phyloP scores from a whole-genome alignment of 2,113 vertebrate genomes.

The Sorex fumeus region DNA sequence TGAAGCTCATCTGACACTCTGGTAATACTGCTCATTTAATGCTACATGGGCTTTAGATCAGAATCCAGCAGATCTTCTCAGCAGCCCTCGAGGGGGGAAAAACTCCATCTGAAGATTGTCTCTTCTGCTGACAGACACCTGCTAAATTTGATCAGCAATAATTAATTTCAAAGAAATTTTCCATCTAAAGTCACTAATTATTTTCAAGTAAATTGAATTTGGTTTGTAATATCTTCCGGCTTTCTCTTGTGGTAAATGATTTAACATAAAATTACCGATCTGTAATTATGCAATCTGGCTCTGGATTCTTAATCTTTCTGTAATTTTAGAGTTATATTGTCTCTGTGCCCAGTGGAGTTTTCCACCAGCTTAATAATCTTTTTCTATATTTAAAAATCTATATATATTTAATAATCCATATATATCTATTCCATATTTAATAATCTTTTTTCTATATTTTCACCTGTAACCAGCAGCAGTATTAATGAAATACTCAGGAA shows the following conservation, averaged over 20 bases:
- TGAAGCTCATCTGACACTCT: slow-evolving; percentile 21
- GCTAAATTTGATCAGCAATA: slow-evolving; percentile 63
- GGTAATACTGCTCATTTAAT: not conserved
- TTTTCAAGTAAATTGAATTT: slow-evolving; percentile 79
- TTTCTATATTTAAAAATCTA: slow-evolving; percentile 59
- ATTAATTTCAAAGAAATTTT: slow-evolving; percentile 71
- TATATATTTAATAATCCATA: no score
- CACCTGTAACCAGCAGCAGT: not conserved
- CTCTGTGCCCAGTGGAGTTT: not conserved
- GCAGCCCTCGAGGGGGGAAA: not conserved
- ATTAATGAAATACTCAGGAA: not conserved
- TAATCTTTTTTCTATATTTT: slow-evolving; percentile 21
- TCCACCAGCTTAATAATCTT: not conserved
- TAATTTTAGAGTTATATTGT: not conserved
- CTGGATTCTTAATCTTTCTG: slow-evolving; percentile 34
- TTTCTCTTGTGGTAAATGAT: slow-evolving; percentile 39
- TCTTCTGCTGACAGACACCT: slow-evolving; percentile 1
- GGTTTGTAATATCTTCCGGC: slow-evolving; percentile 14
- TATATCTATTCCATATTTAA: no score
- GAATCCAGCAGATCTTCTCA: slow-evolving; percentile 50
- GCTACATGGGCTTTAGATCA: slow-evolving; percentile 1
- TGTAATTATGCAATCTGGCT: slow-evolving; percentile 48
- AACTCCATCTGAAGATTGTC: slow-evolving; percentile 13
- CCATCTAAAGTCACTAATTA: slow-evolving; percentile 76
- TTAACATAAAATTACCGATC: slow-evolving; percentile 61